A percentile compares a stretch with the other conserved stretches of the same genome.
Evolutionary conservation across 2,888 invertebrate genomes (phyloP).

Genomic region (Tetheella fluctuosa): DNA sequence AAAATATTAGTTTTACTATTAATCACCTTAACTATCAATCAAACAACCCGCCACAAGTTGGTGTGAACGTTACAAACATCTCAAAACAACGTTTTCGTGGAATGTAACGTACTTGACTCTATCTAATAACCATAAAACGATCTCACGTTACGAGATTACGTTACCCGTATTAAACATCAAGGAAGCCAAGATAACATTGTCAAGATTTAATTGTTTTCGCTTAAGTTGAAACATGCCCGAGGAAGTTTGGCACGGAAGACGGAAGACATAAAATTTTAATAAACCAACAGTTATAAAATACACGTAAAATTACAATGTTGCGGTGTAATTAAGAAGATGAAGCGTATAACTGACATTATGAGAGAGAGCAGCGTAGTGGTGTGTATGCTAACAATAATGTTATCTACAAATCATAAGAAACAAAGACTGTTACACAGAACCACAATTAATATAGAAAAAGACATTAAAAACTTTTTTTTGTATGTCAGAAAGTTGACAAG

Average conservation of each 20-base stretch:
- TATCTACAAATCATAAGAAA: no score
- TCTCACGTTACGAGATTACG: conserved; percentile 1
- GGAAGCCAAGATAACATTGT: conserved; percentile 23
- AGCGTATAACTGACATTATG: not conserved
- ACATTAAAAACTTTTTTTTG: no score
- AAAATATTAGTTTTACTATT: no score
- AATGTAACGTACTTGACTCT: not conserved
- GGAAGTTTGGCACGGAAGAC: conserved; percentile 5
- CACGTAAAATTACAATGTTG: conserved; percentile 1
- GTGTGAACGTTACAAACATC: no score
- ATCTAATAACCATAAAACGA: conserved; percentile 6
- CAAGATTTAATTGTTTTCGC: conserved; percentile 30
- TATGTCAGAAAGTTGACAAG: no score
- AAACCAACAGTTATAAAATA: conserved; percentile 16
- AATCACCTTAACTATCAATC: no score
- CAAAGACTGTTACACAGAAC: no score
- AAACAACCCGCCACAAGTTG: no score
- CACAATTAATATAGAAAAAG: no score
- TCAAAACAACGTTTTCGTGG: not conserved
- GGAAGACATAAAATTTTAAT: conserved; percentile 18
- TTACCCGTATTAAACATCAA: conserved; percentile 10
- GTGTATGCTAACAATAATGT: no score
- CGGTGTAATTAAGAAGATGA: not conserved
- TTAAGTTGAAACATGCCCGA: conserved; percentile 25
- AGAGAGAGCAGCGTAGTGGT: no score